Base-by-base conservation (phyloP, 2,113 vertebrate genomes). In the Collichthys lucidus region DNA sequence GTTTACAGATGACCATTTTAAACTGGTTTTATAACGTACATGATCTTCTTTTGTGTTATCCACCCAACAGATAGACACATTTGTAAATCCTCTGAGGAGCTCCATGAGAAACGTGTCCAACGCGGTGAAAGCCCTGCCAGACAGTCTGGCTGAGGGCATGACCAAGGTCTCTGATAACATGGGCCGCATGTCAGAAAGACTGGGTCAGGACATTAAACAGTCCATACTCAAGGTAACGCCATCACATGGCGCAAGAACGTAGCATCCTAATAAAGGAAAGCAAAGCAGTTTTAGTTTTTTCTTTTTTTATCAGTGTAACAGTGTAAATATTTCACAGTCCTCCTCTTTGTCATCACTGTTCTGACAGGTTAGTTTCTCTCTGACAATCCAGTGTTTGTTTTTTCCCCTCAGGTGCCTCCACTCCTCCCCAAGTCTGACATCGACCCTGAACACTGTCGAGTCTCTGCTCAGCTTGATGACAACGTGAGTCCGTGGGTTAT, bases 31-130 rank as follows among this genome's bases (percentile, higher is more conserved):
- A 47, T 61, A 35, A 77, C 29, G 3, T 26, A 70, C 11, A 5
- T 40, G 20, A 55, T 70, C 2, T 46, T 16, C 42, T 44, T 73
- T 11, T 50, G 19, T 62, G 31, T 61, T 29, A 17, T 61, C 55
- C 14, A 61, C 8, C 52, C 9, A 46, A 70, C 93, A 99, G 98
- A 98, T 99, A 95, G 98, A 99, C 93, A 99, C 98, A 31, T 97
- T 99, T 95, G 98, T 99, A 90, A 99, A 99, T 90, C 98, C 98
- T 35, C 93, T 99, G 87, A 96, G 97, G 89, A 99, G 98, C 94
- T 99, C 98, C 92, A 99, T 99, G 97, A 96, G 98, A 92, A 99
- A 99, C 67, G 94, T 99, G 91, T 99, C 98, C 91, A 98, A 99
- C 76, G 98, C 96, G 24, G 98, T 99, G 82, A 99, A 99, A 95